Conservation (phyloP, 1,140 invertebrate genomes). For the Wiebesia pumilae region DNA sequence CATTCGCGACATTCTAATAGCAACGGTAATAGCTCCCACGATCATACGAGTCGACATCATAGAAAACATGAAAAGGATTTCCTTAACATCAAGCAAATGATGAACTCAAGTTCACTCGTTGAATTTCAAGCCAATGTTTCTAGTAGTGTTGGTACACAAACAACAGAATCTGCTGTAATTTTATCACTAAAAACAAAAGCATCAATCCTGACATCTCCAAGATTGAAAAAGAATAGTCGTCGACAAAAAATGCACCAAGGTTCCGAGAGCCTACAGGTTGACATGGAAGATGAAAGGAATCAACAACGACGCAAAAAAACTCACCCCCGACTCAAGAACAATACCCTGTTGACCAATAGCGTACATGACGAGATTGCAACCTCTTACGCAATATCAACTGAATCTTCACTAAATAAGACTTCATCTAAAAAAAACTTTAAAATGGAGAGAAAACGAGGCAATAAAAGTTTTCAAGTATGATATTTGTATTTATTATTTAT, state of each 20-base stretch:
- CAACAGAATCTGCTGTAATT: background rate
- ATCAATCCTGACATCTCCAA: constrained; percentile 45
- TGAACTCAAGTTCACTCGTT: background rate
- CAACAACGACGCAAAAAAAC: constrained; percentile 61
- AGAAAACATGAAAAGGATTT: constrained; percentile 63
- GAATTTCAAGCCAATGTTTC: too few relatives aligned
- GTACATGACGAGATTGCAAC: constrained; percentile 57
- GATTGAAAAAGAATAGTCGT: constrained; percentile 57
- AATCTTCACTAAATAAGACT: background rate
- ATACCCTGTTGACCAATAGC: constrained; percentile 68
- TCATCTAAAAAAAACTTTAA: background rate
- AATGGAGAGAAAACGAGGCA: background rate
- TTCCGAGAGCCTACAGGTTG: constrained; percentile 21
- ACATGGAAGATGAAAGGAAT: constrained; percentile 56
- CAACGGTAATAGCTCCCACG: background rate
- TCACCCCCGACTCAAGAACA: constrained; percentile 64
- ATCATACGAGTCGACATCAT: constrained; percentile 66
- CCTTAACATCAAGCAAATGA: background rate
- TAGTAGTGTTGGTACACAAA: background rate
- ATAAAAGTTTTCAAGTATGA: background rate
- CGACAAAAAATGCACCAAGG: constrained; percentile 59
- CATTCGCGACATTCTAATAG: background rate
- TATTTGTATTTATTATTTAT: background rate
- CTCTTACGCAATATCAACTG: background rate
- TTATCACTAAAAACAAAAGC: constrained; percentile 21